These are phyloP conservation scores for Periophthalmus modestus DNA, from an alignment of 2,113 vertebrate genomes.

Conservation along the genomic window DNA sequence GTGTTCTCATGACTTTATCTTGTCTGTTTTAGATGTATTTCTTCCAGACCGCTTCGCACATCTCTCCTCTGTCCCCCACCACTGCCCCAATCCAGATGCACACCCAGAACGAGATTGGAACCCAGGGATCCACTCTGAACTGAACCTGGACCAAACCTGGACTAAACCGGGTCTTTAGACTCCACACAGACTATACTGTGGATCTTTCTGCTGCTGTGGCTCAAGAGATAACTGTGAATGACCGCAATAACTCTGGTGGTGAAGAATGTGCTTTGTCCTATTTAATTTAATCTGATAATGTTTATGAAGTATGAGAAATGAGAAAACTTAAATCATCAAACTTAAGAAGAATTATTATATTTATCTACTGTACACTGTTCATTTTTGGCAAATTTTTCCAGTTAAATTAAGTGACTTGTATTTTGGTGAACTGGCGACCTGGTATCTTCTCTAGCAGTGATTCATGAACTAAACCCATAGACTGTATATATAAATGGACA, in stretches of 20 bases:
- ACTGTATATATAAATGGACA: no score
- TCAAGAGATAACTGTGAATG: conserved; percentile 4
- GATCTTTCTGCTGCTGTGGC: conserved; percentile 4
- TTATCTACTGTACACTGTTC: not conserved
- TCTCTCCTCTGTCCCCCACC: not conserved
- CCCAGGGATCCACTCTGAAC: no score
- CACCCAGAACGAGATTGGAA: not conserved
- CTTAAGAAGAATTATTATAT: not conserved
- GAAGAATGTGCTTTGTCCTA: not conserved
- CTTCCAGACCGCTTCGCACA: conserved; percentile 53
- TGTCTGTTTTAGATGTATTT: conserved; percentile 72
- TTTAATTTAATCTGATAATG: not conserved
- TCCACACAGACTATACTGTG: not conserved
- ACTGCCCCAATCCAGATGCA: not conserved
- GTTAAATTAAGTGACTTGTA: no score
- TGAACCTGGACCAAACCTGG: not conserved
- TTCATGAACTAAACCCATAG: not conserved
- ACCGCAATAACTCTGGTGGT: conserved; percentile 30
- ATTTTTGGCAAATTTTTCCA: not conserved
- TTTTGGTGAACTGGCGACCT: no score
- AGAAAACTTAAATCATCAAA: not conserved
- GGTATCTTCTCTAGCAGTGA: not conserved
- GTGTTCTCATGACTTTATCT: not conserved
- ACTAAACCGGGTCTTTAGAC: not conserved
- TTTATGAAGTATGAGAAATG: not conserved